Conservation (phyloP, 2,888 invertebrate species). For the Drosophila pegasa region DNA sequence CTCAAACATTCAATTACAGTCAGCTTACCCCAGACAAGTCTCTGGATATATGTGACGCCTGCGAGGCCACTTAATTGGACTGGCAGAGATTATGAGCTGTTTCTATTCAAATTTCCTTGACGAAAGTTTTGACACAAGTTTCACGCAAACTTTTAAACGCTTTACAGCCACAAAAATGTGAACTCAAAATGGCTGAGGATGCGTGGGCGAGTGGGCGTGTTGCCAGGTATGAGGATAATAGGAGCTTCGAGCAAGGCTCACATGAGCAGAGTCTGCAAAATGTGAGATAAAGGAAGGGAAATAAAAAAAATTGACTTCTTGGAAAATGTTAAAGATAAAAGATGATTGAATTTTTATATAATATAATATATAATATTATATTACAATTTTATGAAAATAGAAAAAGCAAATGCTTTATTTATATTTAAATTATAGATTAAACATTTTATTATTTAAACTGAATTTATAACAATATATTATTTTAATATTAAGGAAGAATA, state of each 20-base stretch:
- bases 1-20: constrained; percentile 14
- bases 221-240: not conserved
- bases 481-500: too few relatives aligned
- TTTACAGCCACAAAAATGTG: constrained; percentile 40
- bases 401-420: too few relatives aligned
- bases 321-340: not conserved
- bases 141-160: constrained; percentile 59
- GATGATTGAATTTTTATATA: too few relatives aligned
- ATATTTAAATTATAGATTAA: too few relatives aligned
- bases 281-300: not conserved
- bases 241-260: not conserved
- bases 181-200: constrained; percentile 25
- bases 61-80: constrained; percentile 2
- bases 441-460: too few relatives aligned
- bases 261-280: not conserved
- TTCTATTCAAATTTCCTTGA: constrained; percentile 32
- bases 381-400: too few relatives aligned
- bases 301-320: too few relatives aligned
- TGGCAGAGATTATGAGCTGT: constrained; percentile 10
- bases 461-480: too few relatives aligned
- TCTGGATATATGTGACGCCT: not conserved
- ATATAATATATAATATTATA: too few relatives aligned
- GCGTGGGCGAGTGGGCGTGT: not conserved
- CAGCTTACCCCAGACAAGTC: constrained; percentile 10
- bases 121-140: constrained; percentile 54